Conservation (phyloP, 2,797 vertebrate species). For the Serranus cabrilla region DNA sequence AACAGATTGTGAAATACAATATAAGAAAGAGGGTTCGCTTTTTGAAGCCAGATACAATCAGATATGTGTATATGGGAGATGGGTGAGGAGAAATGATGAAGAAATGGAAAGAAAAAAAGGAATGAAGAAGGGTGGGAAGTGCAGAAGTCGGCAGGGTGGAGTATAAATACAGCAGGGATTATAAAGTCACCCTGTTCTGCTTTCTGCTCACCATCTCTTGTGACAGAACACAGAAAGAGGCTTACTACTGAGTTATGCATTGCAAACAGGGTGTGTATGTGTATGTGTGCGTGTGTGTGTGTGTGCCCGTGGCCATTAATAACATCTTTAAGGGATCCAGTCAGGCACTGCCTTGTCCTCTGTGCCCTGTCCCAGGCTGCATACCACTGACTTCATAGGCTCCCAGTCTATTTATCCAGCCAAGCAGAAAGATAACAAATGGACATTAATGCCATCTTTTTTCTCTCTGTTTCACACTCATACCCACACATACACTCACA, state of each 20-base stretch:
- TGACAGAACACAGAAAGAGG: conserved; percentile 80
- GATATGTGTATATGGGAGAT: conserved; percentile 59
- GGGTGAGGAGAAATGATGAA: conserved; percentile 54
- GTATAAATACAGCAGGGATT: conserved; percentile 83
- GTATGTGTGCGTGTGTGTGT: conserved; percentile 35
- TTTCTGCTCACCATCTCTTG: conserved; percentile 79
- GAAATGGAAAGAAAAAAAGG: conserved; percentile 51
- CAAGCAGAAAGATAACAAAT: conserved; percentile 54
- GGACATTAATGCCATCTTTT: conserved; percentile 54
- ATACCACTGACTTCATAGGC: conserved; percentile 59
- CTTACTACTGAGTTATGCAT: conserved; percentile 81
- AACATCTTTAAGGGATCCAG: conserved; percentile 70
- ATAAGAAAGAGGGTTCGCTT: conserved; percentile 45
- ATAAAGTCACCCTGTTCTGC: conserved; percentile 83
- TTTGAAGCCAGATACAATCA: conserved; percentile 62
- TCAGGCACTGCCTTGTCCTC: conserved; percentile 54
- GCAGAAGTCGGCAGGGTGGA: conserved; percentile 73
- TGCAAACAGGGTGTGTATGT: conserved; percentile 63
- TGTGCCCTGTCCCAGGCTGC: conserved; percentile 61
- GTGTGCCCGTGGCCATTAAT: conserved; percentile 67
- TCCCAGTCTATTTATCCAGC: conserved; percentile 58
- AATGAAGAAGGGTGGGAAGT: conserved; percentile 56
- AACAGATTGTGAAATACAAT: conserved; percentile 48
- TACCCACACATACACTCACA: conserved; percentile 34
- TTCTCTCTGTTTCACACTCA: conserved; percentile 29